A percentile compares a stretch with the other conserved stretches of the same genome.
These are phyloP conservation scores for Andrena camellia DNA, from an alignment of 2,888 invertebrate species.

Conservation along the genomic window DNA sequence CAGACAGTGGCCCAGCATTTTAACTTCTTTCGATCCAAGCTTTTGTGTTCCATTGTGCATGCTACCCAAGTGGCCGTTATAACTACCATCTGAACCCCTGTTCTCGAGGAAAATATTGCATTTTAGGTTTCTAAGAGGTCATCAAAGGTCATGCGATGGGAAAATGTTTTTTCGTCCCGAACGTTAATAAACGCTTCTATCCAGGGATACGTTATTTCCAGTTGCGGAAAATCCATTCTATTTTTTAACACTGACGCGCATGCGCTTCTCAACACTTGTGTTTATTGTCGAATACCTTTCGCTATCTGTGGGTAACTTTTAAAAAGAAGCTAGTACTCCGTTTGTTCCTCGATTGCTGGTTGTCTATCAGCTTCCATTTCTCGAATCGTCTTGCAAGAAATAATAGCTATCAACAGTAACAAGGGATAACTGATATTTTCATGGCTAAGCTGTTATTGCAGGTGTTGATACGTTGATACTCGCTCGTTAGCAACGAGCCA, in stretches of 20 bases:
- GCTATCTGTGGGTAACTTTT: too few species aligned
- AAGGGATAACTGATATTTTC: conserved; percentile 4
- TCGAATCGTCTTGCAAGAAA: background rate
- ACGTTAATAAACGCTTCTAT: conserved; percentile 23
- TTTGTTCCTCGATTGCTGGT: too few species aligned
- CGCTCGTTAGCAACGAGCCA: background rate
- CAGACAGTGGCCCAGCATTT: background rate
- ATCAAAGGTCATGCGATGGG: conserved; percentile 24
- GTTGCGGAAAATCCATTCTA: conserved; percentile 3
- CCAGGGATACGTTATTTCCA: background rate
- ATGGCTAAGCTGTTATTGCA: conserved; percentile 14
- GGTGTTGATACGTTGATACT: conserved; percentile 14
- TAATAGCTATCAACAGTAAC: background rate
- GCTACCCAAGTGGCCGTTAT: background rate
- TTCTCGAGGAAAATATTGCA: background rate
- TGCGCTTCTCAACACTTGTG: conserved; percentile 4
- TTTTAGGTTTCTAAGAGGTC: background rate
- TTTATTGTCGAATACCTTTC: background rate
- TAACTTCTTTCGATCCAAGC: background rate
- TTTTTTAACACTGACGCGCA: conserved; percentile 13
- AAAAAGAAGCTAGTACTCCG: too few species aligned
- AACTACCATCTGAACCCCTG: background rate
- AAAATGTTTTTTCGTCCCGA: conserved; percentile 57
- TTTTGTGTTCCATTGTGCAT: conserved; percentile 16
- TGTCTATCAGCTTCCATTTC: background rate